Conservation (phyloP, 2,888 invertebrate genomes). For the Apotomis capreana region DNA sequence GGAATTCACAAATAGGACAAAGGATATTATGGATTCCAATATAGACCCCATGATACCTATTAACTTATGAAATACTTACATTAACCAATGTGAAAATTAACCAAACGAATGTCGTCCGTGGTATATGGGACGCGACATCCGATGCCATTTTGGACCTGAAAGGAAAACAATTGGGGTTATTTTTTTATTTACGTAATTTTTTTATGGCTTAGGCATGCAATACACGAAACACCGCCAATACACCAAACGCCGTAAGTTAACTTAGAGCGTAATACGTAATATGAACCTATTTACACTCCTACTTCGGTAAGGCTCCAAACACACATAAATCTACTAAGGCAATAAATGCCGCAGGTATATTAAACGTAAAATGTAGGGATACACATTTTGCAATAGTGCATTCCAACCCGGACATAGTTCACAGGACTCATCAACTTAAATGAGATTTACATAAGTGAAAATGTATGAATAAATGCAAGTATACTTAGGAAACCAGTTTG, state of each 20-base stretch:
- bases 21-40: too few relatives aligned
- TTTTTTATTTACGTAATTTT: too few relatives aligned
- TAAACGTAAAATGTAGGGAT: not conserved
- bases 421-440: slow-evolving; percentile 58
- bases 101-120: slow-evolving; percentile 71
- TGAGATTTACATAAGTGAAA: slow-evolving; percentile 80
- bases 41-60: too few relatives aligned
- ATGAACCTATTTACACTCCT: too few relatives aligned
- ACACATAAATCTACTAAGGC: not conserved
- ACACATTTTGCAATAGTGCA: not conserved
- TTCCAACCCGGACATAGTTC: slow-evolving; percentile 55
- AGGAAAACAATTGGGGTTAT: slow-evolving; percentile 47
- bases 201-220: not conserved
- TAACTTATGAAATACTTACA: slow-evolving; percentile 61
- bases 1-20: too few relatives aligned
- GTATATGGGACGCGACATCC: slow-evolving; percentile 72
- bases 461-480: slow-evolving; percentile 63
- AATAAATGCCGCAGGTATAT: not conserved
- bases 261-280: too few relatives aligned
- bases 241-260: too few relatives aligned
- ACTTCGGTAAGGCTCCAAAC: not conserved
- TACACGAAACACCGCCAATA: too few relatives aligned
- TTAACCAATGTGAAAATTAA: slow-evolving; percentile 72
- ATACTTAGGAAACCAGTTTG: slow-evolving; percentile 62
- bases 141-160: slow-evolving; percentile 79